These are phyloP conservation scores for Abscondita cerata DNA, from an alignment of 2,888 invertebrate genomes.

Conservation along the genomic window DNA sequence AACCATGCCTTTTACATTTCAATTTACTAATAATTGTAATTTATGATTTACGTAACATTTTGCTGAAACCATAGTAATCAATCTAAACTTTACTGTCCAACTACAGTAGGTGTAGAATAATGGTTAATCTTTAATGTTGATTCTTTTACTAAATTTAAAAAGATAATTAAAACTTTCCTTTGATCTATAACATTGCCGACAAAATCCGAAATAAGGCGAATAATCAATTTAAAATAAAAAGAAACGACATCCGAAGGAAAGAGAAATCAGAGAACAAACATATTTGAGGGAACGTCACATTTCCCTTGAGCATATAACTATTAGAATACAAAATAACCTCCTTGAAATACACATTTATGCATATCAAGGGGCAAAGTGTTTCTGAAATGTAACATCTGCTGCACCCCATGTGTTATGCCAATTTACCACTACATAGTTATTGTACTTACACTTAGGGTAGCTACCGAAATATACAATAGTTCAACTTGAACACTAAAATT, in stretches of 20 bases:
- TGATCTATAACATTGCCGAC: slow-evolving; percentile 21
- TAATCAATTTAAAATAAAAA: neutral
- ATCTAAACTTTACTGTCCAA: no score
- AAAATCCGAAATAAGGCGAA: slow-evolving; percentile 4
- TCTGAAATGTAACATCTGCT: slow-evolving; percentile 36
- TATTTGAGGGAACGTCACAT: slow-evolving; percentile 7
- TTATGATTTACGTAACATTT: no score
- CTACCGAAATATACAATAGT: slow-evolving; percentile 26
- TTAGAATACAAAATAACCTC: slow-evolving; percentile 32
- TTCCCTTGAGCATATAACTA: slow-evolving; percentile 22
- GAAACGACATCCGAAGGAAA: neutral
- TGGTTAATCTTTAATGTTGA: no score
- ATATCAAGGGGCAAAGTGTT: slow-evolving; percentile 35
- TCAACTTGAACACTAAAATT: slow-evolving; percentile 22
- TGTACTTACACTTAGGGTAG: slow-evolving; percentile 26
- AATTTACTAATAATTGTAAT: no score
- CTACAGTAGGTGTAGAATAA: no score
- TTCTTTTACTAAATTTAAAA: slow-evolving; percentile 29
- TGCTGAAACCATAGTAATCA: no score
- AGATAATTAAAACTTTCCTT: slow-evolving; percentile 27
- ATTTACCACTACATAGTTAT: slow-evolving; percentile 35
- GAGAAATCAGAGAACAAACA: slow-evolving; percentile 1
- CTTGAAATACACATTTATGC: slow-evolving; percentile 36
- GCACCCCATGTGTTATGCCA: slow-evolving; percentile 35
- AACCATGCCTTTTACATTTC: no score